These are phyloP conservation scores for Ailuropoda melanoleuca DNA, from an alignment of 2,113 vertebrate species.

Conservation along the genomic window DNA sequence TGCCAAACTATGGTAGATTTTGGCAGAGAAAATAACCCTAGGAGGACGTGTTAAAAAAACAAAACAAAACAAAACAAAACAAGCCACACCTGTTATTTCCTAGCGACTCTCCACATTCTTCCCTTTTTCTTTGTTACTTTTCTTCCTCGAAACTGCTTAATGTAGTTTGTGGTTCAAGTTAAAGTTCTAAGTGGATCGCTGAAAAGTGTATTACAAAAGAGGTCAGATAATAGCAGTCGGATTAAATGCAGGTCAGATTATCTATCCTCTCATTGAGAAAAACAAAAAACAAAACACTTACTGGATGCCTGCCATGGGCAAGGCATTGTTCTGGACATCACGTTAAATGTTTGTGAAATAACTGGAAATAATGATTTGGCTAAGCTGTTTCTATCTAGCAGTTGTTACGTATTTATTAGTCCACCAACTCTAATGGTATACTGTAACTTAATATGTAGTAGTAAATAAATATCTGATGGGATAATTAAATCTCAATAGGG, in stretches of 20 bases:
- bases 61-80: neutral
- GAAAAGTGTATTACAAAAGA: neutral
- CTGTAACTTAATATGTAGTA: conserved; percentile 52
- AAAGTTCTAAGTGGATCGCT: neutral
- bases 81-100: neutral
- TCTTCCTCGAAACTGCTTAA: neutral
- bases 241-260: neutral
- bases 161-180: neutral
- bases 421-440: neutral
- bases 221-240: neutral
- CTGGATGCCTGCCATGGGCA: neutral
- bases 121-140: neutral
- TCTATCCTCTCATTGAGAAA: neutral
- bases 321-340: neutral
- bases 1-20: neutral
- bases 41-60: neutral
- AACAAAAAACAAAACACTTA: neutral
- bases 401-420: conserved; percentile 35
- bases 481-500: conserved; percentile 69
- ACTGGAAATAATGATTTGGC: conserved; percentile 34
- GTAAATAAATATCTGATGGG: conserved; percentile 66
- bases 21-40: neutral
- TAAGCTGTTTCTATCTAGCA: conserved; percentile 23
- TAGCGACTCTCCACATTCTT: neutral
- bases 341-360: neutral